Conservation (phyloP, 2,113 vertebrate species). For the Nycticorax nycticorax region DNA sequence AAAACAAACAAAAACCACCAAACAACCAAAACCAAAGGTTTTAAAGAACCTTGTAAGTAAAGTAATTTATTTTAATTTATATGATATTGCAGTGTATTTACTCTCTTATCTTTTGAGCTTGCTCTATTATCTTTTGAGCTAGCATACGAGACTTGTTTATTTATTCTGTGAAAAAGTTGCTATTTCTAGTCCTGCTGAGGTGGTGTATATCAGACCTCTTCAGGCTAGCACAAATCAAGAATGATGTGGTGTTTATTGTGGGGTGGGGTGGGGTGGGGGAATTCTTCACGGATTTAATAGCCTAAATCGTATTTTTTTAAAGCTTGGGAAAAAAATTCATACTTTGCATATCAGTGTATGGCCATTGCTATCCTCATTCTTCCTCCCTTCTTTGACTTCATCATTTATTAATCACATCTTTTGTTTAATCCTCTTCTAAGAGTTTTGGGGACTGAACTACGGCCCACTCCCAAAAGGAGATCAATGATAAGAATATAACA, state of each 20-base stretch:
- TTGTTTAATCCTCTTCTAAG: not conserved
- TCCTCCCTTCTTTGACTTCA: not conserved
- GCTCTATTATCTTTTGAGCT: not conserved
- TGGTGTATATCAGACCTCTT: not conserved
- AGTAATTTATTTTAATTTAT: not conserved
- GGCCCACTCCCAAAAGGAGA: not conserved
- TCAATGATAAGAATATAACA: rapidly evolving
- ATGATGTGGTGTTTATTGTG: not conserved
- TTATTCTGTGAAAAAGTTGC: not conserved
- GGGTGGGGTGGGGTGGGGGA: too few relatives aligned
- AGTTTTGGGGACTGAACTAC: not conserved
- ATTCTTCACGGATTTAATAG: not conserved
- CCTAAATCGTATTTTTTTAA: not conserved
- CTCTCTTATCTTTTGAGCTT: not conserved
- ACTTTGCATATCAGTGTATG: not conserved
- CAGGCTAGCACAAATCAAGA: not conserved
- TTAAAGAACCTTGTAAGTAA: not conserved
- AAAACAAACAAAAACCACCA: not conserved
- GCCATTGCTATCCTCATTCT: not conserved
- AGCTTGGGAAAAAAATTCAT: not conserved
- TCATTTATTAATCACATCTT: not conserved
- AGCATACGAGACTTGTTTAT: not conserved
- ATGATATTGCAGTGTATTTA: not conserved
- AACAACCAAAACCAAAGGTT: not conserved
- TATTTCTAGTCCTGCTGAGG: not conserved